Evolutionary conservation across 2,113 vertebrate genomes (phyloP).

Genomic region (Cavia aperea): DNA sequence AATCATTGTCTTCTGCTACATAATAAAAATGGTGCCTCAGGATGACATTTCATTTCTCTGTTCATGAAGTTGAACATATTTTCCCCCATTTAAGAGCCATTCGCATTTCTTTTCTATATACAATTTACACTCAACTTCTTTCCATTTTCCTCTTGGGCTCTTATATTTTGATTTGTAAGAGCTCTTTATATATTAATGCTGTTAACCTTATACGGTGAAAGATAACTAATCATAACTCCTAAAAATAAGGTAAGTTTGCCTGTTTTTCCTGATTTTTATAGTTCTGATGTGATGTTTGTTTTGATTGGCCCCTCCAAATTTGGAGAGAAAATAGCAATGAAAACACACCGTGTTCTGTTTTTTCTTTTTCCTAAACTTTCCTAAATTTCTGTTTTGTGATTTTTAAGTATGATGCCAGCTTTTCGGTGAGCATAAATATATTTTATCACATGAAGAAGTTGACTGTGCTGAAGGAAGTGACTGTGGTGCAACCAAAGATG

Average conservation of each 20-base stretch:
- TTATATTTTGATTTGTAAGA: not conserved
- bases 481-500: not conserved
- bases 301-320: not conserved
- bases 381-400: not conserved
- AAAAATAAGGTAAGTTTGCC: not conserved
- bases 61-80: not conserved
- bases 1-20: not conserved
- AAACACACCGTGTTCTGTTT: not conserved
- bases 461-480: not conserved
- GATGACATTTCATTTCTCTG: not conserved
- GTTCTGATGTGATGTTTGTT: not conserved
- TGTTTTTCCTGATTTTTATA: not conserved
- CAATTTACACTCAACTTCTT: not conserved
- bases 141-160: not conserved
- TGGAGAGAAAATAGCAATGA: not conserved
- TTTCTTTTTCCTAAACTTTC: not conserved
- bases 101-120: slow-evolving; percentile 24
- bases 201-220: not conserved
- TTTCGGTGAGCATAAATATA: not conserved
- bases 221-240: not conserved
- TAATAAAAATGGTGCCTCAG: not conserved
- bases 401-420: not conserved
- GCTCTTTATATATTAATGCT: not conserved
- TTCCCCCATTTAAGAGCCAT: not conserved
- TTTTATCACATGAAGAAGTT: not conserved